These are phyloP conservation scores for Endotricha flammealis DNA, from an alignment of 2,888 invertebrate species.

Conservation along the genomic window DNA sequence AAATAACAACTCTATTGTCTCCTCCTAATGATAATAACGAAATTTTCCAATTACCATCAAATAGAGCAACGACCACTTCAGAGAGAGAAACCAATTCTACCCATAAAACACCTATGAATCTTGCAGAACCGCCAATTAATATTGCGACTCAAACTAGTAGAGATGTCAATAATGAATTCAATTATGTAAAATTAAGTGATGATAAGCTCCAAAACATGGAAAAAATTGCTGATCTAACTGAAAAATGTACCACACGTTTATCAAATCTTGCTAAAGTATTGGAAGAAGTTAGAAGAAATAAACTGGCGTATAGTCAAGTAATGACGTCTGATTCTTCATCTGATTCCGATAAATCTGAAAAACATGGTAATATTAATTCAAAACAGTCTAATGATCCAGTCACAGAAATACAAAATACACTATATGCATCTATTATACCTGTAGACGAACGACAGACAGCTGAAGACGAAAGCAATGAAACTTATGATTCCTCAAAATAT, in stretches of 20 bases:
- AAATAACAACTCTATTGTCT: too few relatives aligned
- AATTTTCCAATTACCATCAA: constrained; percentile 6
- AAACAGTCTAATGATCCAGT: constrained; percentile 15
- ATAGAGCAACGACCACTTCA: constrained; percentile 23
- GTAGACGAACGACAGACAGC: constrained; percentile 11
- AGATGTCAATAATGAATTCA: constrained; percentile 43
- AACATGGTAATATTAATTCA: constrained; percentile 19
- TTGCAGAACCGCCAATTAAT: constrained; percentile 29
- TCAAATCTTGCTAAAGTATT: constrained; percentile 67
- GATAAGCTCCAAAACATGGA: constrained; percentile 69
- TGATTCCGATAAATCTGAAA: constrained; percentile 50
- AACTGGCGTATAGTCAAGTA: constrained; percentile 58
- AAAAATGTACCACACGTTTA: constrained; percentile 67
- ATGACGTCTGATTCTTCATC: constrained; percentile 55
- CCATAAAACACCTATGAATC: neutral
- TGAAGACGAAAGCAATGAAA: constrained; percentile 17
- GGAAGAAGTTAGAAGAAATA: constrained; percentile 68
- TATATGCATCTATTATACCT: constrained; percentile 21
- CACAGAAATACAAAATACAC: constrained; percentile 18
- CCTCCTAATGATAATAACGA: neutral
- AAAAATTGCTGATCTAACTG: constrained; percentile 68
- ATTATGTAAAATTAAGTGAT: constrained; percentile 59
- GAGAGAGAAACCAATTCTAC: too few relatives aligned
- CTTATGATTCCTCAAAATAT: constrained; percentile 27
- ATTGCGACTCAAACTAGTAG: constrained; percentile 57